Conservation (phyloP, 1,140 invertebrate species). For the Stratiolaelaps scimitus region DNA sequence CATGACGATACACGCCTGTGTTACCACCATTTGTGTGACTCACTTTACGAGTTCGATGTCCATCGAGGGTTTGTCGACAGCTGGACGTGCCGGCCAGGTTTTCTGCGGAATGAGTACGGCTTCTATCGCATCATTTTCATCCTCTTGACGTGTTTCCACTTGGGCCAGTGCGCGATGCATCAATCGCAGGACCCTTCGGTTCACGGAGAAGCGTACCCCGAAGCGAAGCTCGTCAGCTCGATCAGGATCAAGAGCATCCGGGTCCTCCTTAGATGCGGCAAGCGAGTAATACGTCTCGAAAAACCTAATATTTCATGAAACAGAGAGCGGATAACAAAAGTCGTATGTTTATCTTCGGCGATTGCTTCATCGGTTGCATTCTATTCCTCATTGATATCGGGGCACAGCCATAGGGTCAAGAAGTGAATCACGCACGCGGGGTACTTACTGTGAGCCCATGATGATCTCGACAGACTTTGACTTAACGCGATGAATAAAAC, state of each 20-base stretch:
- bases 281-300: not conserved
- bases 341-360: not conserved
- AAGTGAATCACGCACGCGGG: not conserved
- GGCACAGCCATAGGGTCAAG: no score
- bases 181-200: not conserved
- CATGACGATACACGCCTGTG: no score
- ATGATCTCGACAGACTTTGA: conserved; percentile 2
- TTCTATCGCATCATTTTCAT: not conserved
- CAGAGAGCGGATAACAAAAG: not conserved
- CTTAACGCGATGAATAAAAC: not conserved
- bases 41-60: conserved; percentile 7
- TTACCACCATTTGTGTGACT: not conserved
- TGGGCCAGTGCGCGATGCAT: conserved; percentile 10
- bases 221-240: not conserved
- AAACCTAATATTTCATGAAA: not conserved
- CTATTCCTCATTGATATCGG: not conserved
- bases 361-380: no score
- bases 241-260: not conserved
- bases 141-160: not conserved
- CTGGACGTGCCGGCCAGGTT: not conserved
- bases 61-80: not conserved
- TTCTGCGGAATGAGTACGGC: not conserved
- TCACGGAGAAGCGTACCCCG: conserved; percentile 12
- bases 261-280: not conserved
- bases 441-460: conserved; percentile 2